phyloP scores from a whole-genome alignment of 2,797 vertebrate genomes.

The Epinephelus awoara region DNA sequence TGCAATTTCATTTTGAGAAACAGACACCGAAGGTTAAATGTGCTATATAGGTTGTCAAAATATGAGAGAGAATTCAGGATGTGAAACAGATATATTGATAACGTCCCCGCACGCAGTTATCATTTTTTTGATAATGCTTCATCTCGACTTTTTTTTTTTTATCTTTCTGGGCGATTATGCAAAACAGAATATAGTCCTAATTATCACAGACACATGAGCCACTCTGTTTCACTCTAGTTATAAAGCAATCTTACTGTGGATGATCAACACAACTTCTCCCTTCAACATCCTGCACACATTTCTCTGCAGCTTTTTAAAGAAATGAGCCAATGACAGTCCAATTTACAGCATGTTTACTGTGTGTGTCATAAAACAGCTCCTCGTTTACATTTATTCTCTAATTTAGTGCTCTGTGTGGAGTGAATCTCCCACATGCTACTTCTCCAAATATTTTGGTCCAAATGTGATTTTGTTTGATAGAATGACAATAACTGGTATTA shows the following conservation, averaged over 20 bases:
- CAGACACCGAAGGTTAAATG: conserved; percentile 85
- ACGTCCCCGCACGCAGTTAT: conserved; percentile 65
- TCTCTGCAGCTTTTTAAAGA: conserved; percentile 68
- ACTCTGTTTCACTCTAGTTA: conserved; percentile 73
- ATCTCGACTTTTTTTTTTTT: conserved; percentile 67
- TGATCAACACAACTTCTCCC: conserved; percentile 63
- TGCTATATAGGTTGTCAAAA: conserved; percentile 82
- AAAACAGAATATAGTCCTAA: conserved; percentile 78
- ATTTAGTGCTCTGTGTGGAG: conserved; percentile 75
- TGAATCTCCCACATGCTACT: conserved; percentile 75
- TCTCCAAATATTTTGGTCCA: conserved; percentile 84
- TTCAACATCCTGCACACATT: conserved; percentile 57
- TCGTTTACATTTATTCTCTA: conserved; percentile 79
- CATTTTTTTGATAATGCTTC: conserved; percentile 80
- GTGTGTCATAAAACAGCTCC: conserved; percentile 74
- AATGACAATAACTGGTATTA: conserved; percentile 83
- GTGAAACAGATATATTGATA: conserved; percentile 83
- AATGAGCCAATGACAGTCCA: conserved; percentile 73
- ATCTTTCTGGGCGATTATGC: conserved; percentile 81
- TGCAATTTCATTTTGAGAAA: conserved; percentile 84
- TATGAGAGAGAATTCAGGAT: conserved; percentile 67
- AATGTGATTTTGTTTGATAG: conserved; percentile 85
- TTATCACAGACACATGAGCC: conserved; percentile 75
- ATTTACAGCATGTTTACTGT: conserved; percentile 81
- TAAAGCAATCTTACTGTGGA: conserved; percentile 63